Percentiles rank a stretch among this genome's conserved stretches.
Evolutionary conservation across 1,140 invertebrate genomes (phyloP).

Genomic region (Papilio dardanus): DNA sequence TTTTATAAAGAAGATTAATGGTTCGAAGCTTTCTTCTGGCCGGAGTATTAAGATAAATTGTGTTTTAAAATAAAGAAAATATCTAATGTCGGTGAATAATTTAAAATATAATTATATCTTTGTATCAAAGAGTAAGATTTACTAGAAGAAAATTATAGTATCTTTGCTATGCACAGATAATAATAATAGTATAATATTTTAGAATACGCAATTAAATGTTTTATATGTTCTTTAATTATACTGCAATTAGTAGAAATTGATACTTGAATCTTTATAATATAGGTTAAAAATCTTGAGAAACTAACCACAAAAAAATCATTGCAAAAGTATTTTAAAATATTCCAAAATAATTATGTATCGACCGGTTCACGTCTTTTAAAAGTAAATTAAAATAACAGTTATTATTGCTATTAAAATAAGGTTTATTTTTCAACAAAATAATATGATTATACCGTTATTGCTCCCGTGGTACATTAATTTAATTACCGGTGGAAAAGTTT

Average conservation of each 20-base stretch:
- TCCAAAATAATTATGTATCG: neutral
- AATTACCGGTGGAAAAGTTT: slow-evolving; percentile 15
- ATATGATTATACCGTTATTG: slow-evolving; percentile 6
- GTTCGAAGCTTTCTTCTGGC: slow-evolving; percentile 4
- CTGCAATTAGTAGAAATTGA: too few species aligned
- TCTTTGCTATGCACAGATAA: neutral
- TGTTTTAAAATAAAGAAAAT: neutral
- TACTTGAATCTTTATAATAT: neutral
- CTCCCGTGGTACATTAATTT: slow-evolving; percentile 9
- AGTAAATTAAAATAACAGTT: neutral
- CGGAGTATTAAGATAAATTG: slow-evolving; percentile 5
- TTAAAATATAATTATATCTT: slow-evolving; percentile 1
- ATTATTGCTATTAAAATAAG: slow-evolving; percentile 2
- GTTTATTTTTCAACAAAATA: slow-evolving; percentile 2
- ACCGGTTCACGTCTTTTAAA: slow-evolving; percentile 7
- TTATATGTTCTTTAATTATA: too few species aligned
- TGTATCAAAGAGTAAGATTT: neutral
- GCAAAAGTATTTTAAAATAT: neutral
- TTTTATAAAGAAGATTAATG: slow-evolving; percentile 34
- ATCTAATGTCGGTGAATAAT: slow-evolving; percentile 17
- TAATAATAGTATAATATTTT: neutral
- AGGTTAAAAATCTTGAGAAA: too few species aligned
- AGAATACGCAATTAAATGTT: too few species aligned
- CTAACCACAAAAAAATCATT: too few species aligned
- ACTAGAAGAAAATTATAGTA: neutral